Conservation (phyloP, 1,140 invertebrate species). For the Andricus grossulariae region DNA sequence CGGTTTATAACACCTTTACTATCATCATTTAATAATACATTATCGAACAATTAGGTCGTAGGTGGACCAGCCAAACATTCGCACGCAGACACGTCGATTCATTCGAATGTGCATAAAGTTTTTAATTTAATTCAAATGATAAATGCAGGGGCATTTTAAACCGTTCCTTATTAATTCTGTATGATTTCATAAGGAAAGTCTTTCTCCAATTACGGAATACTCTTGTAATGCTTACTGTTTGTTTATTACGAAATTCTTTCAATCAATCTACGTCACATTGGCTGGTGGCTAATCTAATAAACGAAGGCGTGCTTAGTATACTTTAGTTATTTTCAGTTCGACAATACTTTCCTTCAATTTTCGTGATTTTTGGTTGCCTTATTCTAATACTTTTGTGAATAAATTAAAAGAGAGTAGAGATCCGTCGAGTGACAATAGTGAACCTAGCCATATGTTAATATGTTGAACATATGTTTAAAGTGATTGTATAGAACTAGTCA, state of each 20-base stretch:
- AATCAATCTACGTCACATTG: conserved; percentile 67
- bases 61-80: conserved; percentile 32
- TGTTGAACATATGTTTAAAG: too few relatives aligned
- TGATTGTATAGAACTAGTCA: conserved; percentile 77
- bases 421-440: neutral
- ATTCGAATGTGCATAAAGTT: neutral
- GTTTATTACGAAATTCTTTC: conserved; percentile 50
- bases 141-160: conserved; percentile 56
- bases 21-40: conserved; percentile 50
- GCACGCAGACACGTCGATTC: conserved; percentile 29
- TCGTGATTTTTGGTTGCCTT: neutral
- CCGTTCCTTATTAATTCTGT: conserved; percentile 33
- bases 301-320: neutral
- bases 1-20: conserved; percentile 55
- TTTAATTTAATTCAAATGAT: conserved; percentile 37
- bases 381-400: too few relatives aligned
- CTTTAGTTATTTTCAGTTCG: neutral
- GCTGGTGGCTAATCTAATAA: conserved; percentile 54
- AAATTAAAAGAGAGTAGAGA: too few relatives aligned
- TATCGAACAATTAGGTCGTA: conserved; percentile 36
- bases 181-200: conserved; percentile 1
- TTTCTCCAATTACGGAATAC: conserved; percentile 53
- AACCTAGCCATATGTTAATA: conserved; percentile 72
- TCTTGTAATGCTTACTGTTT: conserved; percentile 51
- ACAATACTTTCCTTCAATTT: neutral